These are phyloP conservation scores for Podotricha telesiphe DNA, from an alignment of 2,888 invertebrate genomes.

Conservation along the genomic window DNA sequence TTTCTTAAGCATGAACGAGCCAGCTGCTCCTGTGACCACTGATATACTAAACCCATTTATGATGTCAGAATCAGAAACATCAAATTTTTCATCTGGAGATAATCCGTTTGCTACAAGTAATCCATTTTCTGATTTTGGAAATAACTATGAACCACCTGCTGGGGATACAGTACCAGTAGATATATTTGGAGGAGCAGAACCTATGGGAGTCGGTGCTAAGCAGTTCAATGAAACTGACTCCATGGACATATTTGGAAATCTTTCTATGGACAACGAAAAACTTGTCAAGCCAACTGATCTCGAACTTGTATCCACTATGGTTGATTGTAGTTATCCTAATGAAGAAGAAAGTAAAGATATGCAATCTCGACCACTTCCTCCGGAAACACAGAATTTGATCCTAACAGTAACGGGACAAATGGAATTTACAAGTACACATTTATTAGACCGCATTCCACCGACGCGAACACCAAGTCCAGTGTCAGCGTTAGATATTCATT, in stretches of 20 bases:
- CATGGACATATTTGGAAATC: slow-evolving; percentile 56
- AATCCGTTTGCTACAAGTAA: slow-evolving; percentile 90
- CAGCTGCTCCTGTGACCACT: slow-evolving; percentile 74
- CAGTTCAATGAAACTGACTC: slow-evolving; percentile 57
- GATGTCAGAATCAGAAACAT: slow-evolving; percentile 73
- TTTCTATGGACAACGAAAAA: slow-evolving; percentile 52
- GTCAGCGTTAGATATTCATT: slow-evolving; percentile 90
- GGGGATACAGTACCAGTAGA: slow-evolving; percentile 72
- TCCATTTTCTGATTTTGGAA: slow-evolving; percentile 86
- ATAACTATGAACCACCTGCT: slow-evolving; percentile 63
- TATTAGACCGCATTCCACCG: slow-evolving; percentile 91
- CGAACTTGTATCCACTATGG: slow-evolving; percentile 63
- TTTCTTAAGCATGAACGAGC: slow-evolving; percentile 89
- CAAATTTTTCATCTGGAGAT: slow-evolving; percentile 67
- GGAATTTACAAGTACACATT: slow-evolving; percentile 93
- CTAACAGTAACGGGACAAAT: slow-evolving; percentile 93
- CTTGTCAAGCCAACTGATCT: slow-evolving; percentile 70
- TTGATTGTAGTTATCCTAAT: slow-evolving; percentile 53
- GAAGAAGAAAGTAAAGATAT: slow-evolving; percentile 51
- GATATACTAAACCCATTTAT: slow-evolving; percentile 88
- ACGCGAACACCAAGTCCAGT: slow-evolving; percentile 95
- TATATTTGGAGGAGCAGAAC: slow-evolving; percentile 71
- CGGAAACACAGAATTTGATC: slow-evolving; percentile 93
- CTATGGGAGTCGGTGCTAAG: slow-evolving; percentile 64
- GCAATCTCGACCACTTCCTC: slow-evolving; percentile 85